These are phyloP conservation scores for Pogonomyrmex barbatus DNA, from an alignment of 1,140 invertebrate species.

Conservation along the genomic window DNA sequence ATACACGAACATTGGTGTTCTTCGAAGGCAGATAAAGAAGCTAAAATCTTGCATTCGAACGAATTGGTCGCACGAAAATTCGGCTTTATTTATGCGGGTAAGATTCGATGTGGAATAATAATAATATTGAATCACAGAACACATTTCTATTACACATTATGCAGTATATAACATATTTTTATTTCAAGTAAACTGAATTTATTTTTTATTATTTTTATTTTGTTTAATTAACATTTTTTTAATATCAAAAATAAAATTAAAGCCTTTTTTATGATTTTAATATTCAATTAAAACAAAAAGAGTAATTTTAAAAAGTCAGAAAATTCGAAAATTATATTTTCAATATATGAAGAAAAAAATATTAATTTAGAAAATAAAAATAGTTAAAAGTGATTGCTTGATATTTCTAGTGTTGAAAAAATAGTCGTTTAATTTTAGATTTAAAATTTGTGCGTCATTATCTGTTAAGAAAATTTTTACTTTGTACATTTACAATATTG, in stretches of 20 bases:
- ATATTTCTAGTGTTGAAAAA: background rate
- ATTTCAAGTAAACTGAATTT: background rate
- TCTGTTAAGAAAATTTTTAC: background rate
- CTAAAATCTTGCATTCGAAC: constrained; percentile 14
- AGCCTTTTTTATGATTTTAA: too few relatives aligned
- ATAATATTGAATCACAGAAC: background rate
- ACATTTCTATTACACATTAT: background rate
- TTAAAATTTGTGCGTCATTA: background rate
- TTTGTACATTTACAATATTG: background rate
- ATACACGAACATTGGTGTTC: constrained; percentile 21
- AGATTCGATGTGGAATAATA: background rate
- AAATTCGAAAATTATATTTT: too few relatives aligned
- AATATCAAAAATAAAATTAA: too few relatives aligned
- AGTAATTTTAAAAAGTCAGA: too few relatives aligned
- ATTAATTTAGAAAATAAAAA: too few relatives aligned
- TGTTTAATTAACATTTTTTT: too few relatives aligned
- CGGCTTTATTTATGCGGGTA: background rate
- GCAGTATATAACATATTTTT: background rate
- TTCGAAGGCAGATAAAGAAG: background rate
- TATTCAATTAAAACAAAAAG: too few relatives aligned
- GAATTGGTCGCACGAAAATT: background rate
- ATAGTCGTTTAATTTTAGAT: background rate
- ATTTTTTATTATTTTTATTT: too few relatives aligned
- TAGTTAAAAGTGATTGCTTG: too few relatives aligned
- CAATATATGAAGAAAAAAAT: too few relatives aligned